Conservation (phyloP, 53 echinoderm and acorn worm species). For the Arbacia lixula region DNA sequence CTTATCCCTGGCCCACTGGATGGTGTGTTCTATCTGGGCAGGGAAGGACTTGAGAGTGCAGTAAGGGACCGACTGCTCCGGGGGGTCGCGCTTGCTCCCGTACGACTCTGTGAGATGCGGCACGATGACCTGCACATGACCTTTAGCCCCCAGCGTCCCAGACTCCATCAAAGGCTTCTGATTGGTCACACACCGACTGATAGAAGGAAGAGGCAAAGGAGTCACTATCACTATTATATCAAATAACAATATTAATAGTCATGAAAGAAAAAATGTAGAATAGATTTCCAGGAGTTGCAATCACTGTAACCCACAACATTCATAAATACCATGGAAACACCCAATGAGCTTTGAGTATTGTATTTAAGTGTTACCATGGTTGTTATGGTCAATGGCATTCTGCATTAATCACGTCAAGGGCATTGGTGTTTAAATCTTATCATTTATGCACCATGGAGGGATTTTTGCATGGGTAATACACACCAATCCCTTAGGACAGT, state of each 20-base stretch:
- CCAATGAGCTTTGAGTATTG: too few species aligned
- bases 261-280: too few species aligned
- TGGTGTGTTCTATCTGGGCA: slow-evolving; percentile 95
- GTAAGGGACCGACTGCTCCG: slow-evolving; percentile 90
- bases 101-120: slow-evolving; percentile 95
- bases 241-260: background rate
- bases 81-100: slow-evolving; percentile 89
- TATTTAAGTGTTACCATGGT: too few species aligned
- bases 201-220: background rate
- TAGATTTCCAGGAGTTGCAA: too few species aligned
- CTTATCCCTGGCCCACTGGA: slow-evolving; percentile 99
- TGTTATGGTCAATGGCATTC: too few species aligned
- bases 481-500: too few species aligned
- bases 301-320: too few species aligned
- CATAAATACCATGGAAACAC: too few species aligned
- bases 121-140: slow-evolving; percentile 98
- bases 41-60: slow-evolving; percentile 99
- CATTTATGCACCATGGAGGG: too few species aligned
- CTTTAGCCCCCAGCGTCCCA: slow-evolving; percentile 94
- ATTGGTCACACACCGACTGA: slow-evolving; percentile 96
- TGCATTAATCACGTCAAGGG: too few species aligned
- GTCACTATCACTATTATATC: background rate
- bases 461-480: too few species aligned
- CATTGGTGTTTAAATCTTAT: too few species aligned
- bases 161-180: slow-evolving; percentile 88